These are phyloP conservation scores for Brachystomella parvula DNA, from an alignment of 1,140 invertebrate species.

Conservation along the genomic window DNA sequence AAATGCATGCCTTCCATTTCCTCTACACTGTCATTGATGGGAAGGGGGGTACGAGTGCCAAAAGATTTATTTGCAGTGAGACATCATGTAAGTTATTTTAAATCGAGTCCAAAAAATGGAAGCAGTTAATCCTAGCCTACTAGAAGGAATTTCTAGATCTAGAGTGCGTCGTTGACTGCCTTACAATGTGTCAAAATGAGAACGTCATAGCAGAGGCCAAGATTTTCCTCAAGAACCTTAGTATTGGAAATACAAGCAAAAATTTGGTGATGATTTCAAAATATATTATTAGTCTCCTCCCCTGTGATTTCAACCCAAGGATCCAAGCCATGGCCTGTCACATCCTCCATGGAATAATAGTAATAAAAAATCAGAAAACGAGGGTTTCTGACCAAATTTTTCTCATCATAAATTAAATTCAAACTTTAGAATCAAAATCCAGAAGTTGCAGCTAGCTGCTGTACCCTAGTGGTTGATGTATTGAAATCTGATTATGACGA, in stretches of 20 bases:
- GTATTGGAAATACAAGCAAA: conserved; percentile 18
- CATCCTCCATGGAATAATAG: conserved; percentile 18
- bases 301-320: conserved; percentile 31
- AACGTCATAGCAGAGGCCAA: conserved; percentile 16
- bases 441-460: conserved; percentile 14
- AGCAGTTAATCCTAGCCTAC: neutral
- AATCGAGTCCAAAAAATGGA: neutral
- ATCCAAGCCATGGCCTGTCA: conserved; percentile 27
- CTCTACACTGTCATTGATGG: conserved; percentile 23
- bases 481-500: conserved; percentile 19
- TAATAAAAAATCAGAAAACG: conserved; percentile 10
- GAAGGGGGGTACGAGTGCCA: conserved; percentile 12
- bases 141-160: conserved; percentile 16
- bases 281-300: conserved; percentile 25
- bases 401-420: neutral
- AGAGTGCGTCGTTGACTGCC: conserved; percentile 24
- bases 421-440: conserved; percentile 14
- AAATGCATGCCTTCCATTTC: conserved; percentile 21
- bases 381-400: neutral
- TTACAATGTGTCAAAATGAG: conserved; percentile 30
- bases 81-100: conserved; percentile 17
- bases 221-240: conserved; percentile 18
- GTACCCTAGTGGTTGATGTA: conserved; percentile 14
- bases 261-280: conserved; percentile 24
- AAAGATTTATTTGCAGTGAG: conserved; percentile 24